Percentiles rank a stretch among this genome's conserved stretches.
These are phyloP conservation scores for Stegodyphus dumicola DNA, from an alignment of 1,140 invertebrate genomes.

Conservation along the genomic window DNA sequence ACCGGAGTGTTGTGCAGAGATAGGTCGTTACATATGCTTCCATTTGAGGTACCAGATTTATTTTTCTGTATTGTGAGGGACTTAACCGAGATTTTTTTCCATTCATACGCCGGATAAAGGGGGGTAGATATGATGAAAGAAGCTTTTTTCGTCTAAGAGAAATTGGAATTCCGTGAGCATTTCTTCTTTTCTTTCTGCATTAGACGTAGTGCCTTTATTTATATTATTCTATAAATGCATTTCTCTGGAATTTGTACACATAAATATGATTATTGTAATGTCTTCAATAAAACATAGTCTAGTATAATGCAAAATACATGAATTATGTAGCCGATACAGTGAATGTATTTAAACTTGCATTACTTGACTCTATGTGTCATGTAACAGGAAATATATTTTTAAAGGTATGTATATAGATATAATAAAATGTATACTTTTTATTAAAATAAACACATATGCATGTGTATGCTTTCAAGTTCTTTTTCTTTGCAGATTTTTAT, in stretches of 20 bases:
- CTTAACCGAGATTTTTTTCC: neutral
- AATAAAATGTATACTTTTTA: too few species aligned
- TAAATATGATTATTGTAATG: too few species aligned
- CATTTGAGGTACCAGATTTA: conserved; percentile 3
- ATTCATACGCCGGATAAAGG: too few species aligned
- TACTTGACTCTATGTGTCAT: too few species aligned
- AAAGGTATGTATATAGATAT: neutral
- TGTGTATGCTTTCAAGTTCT: too few species aligned
- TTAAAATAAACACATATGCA: too few species aligned
- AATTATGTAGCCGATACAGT: neutral
- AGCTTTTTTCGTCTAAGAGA: neutral
- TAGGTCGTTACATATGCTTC: neutral
- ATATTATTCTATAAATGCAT: neutral
- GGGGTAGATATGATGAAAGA: too few species aligned
- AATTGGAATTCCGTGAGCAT: neutral
- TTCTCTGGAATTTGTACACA: too few species aligned
- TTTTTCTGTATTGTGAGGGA: neutral
- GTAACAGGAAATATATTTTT: neutral
- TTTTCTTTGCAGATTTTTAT: too few species aligned
- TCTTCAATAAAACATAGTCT: too few species aligned
- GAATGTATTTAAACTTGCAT: too few species aligned
- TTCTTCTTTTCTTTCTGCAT: neutral
- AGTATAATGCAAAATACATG: neutral
- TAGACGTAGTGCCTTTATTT: neutral
- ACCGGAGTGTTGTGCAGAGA: neutral